Evolutionary conservation across 2,888 invertebrate genomes (phyloP), one percentile per base, ranked within the genome.

Genomic region (Siphonodentalium dalli): DNA sequence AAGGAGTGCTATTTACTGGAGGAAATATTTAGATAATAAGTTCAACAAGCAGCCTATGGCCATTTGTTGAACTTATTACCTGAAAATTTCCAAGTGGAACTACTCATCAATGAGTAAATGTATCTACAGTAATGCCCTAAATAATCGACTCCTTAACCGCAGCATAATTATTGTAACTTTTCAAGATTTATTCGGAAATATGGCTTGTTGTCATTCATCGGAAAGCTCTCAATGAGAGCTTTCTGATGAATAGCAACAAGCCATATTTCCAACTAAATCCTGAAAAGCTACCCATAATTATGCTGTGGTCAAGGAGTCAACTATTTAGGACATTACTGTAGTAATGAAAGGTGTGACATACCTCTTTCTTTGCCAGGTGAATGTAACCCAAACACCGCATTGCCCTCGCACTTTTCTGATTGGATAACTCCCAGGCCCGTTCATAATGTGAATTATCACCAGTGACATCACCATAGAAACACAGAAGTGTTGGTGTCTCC

Each of bases 361-460:
- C 82, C 71, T 68, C 69, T 60, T 69, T 71, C 61, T 68, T 78
- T 37, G 68, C 72, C 59, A 79, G 69, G 58, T 75, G 71, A 23
- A 75, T 60, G 73, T 80, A 79, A 9, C 92, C 98, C 89, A 97
- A 91, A 72, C 93, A 91, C 23, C 92, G 85, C 78, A 93, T 92
- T 0, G 93, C 94, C 47, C 91, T 85, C 43, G 92, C 90, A 81
- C 92, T 93, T 46, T 86, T 88, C 51, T 88, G 84, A 7, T 87
- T 87, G 0, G 95, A 95, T 61, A 96, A 85, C 69, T 90, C 87
- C 94, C 97, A 97, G 0, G 97, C 98, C 70, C 88, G 90, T 71
- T 91, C 88, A 77, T 93, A 99, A 74, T 88, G 89, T 15, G 85
- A 84, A 0, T 88, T 83, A 69, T 95, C 89, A 71, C 92, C 90